Conservation (phyloP, 2,888 invertebrate species). For the Odiellus spinosus region DNA sequence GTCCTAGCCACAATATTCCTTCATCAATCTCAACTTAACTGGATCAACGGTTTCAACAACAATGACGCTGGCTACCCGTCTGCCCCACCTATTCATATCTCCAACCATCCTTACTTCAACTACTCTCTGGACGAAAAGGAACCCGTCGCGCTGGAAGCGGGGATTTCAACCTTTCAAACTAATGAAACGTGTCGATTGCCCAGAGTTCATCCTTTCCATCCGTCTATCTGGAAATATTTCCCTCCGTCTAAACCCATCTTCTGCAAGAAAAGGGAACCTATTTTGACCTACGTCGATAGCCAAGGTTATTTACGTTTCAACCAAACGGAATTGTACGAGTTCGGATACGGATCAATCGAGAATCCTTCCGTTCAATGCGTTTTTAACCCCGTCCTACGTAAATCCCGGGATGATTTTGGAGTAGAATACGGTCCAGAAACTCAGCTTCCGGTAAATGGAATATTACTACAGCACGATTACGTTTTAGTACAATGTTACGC, state of each 20-base stretch:
- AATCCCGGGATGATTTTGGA: too few species aligned
- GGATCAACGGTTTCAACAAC: too few species aligned
- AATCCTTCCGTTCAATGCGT: too few species aligned
- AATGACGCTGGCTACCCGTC: neutral
- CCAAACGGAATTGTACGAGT: neutral
- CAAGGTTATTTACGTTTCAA: constrained; percentile 5
- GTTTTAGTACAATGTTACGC: too few species aligned
- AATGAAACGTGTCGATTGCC: constrained; percentile 8
- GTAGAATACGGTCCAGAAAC: too few species aligned
- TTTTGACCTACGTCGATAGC: constrained; percentile 3
- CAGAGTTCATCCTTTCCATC: constrained; percentile 11
- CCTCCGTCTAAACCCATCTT: constrained; percentile 2
- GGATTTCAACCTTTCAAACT: neutral
- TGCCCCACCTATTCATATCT: constrained; percentile 1
- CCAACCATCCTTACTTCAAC: constrained; percentile 10
- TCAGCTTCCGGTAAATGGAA: too few species aligned
- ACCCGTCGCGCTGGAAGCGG: neutral
- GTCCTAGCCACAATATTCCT: too few species aligned
- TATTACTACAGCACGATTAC: too few species aligned
- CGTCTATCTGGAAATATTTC: constrained; percentile 10
- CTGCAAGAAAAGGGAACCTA: constrained; percentile 2
- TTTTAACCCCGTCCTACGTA: too few species aligned
- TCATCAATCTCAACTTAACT: too few species aligned
- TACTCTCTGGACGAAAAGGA: constrained; percentile 8
- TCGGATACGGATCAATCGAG: constrained; percentile 2